Percentiles rank a stretch among this genome's conserved stretches.
These are phyloP conservation scores for Sebastes nivosus DNA, from an alignment of 2,797 vertebrate species.

Conservation along the genomic window DNA sequence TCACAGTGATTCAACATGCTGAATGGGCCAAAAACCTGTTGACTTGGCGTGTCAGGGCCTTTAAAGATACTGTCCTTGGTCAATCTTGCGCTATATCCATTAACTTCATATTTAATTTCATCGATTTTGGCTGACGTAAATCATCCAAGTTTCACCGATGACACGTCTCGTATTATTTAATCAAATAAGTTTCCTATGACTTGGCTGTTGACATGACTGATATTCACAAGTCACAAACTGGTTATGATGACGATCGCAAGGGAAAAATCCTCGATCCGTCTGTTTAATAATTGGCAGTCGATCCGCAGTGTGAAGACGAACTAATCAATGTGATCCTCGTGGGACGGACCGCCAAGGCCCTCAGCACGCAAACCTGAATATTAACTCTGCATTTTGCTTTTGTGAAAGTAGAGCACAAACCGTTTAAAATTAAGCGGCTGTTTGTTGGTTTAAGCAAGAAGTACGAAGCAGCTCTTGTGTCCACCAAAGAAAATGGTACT, in stretches of 20 bases:
- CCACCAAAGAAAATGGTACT: slow-evolving; percentile 8
- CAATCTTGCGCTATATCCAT: neutral
- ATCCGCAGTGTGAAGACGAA: neutral
- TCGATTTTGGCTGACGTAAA: neutral
- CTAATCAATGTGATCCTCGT: neutral
- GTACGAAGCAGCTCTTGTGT: neutral
- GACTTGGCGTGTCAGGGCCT: no score
- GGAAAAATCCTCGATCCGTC: neutral
- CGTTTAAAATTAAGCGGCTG: neutral
- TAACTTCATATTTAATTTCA: neutral
- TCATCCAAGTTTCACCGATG: neutral
- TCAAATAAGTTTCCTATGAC: neutral
- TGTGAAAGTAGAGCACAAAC: neutral
- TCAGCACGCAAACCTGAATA: neutral
- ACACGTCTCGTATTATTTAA: neutral
- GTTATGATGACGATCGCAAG: neutral
- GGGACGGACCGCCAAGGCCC: neutral
- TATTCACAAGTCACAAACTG: neutral
- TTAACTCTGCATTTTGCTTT: neutral
- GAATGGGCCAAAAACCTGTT: no score
- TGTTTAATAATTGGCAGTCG: neutral
- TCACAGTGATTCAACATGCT: no score
- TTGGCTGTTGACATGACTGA: neutral
- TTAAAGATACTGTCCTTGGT: neutral
- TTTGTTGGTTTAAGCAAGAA: neutral